These are phyloP conservation scores for Fregata magnificens DNA, from an alignment of 2,113 vertebrate species.

Conservation along the genomic window DNA sequence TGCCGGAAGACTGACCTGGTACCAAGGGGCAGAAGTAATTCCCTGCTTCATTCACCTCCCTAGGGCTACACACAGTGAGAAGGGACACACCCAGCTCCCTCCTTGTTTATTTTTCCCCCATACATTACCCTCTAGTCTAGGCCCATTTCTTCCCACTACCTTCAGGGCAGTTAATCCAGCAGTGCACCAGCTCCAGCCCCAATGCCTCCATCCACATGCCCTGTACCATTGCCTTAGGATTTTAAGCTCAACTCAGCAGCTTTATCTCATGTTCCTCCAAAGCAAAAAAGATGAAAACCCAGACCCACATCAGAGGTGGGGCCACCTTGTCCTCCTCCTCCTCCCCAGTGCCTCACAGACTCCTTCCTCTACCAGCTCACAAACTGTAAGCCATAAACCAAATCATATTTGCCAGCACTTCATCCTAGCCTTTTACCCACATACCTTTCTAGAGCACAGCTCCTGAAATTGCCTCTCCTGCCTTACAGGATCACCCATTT, in stretches of 20 bases:
- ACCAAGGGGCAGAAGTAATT: background rate
- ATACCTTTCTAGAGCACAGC: background rate
- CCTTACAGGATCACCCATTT: background rate
- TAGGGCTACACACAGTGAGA: background rate
- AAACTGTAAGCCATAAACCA: background rate
- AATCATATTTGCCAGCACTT: background rate
- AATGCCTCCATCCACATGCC: background rate
- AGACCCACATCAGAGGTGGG: background rate
- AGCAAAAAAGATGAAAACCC: background rate
- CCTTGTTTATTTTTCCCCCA: accelerated
- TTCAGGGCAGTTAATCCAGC: background rate
- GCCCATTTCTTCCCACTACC: background rate
- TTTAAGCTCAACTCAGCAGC: background rate
- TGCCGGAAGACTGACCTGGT: background rate
- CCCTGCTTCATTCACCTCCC: background rate
- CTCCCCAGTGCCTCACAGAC: accelerated
- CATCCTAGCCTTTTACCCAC: background rate
- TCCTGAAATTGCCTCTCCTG: background rate
- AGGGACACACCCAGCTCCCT: no score
- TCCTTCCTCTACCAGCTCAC: background rate
- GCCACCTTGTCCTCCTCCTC: no score
- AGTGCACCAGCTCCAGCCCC: background rate
- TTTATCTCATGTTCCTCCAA: background rate
- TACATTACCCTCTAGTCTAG: accelerated
- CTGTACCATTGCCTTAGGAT: background rate